Evolutionary conservation across 2,113 vertebrate species (phyloP).

Genomic region (Muntiacus reevesi): DNA sequence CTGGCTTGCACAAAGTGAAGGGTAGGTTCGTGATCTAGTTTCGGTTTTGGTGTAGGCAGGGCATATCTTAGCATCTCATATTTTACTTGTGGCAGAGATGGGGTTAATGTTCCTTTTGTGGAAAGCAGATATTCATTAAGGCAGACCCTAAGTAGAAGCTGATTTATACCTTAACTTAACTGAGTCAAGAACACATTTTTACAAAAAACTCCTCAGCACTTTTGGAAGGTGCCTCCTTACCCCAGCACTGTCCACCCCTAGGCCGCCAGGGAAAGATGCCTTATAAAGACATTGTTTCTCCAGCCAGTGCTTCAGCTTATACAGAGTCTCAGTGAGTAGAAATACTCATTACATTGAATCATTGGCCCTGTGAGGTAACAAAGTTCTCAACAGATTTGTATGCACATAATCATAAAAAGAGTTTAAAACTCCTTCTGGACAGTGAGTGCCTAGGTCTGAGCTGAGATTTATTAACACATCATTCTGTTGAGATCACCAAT

Average conservation of each 20-base stretch:
- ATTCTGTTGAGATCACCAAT: constrained; percentile 45
- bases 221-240: not conserved
- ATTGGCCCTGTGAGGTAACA: constrained; percentile 49
- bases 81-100: not conserved
- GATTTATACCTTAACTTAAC: constrained; percentile 22
- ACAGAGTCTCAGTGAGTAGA: not conserved
- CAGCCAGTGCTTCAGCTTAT: constrained; percentile 12
- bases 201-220: not conserved
- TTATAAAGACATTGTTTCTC: constrained; percentile 70
- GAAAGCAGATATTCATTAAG: constrained; percentile 10
- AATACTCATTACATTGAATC: constrained; percentile 62
- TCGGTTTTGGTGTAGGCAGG: not conserved
- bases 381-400: constrained; percentile 45
- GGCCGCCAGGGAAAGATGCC: constrained; percentile 39
- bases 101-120: not conserved
- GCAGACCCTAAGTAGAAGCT: constrained; percentile 6
- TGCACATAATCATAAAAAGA: constrained; percentile 32
- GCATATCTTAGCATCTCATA: not conserved
- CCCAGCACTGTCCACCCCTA: not conserved
- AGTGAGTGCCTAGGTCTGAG: not conserved
- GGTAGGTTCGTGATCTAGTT: not conserved
- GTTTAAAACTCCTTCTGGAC: constrained; percentile 14
- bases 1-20: not conserved
- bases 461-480: constrained; percentile 38
- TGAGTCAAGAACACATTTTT: constrained; percentile 9